Percentiles rank a stretch among this genome's conserved stretches.
Evolutionary conservation across 2,888 invertebrate genomes (phyloP).

Genomic region (Eulithis testata): DNA sequence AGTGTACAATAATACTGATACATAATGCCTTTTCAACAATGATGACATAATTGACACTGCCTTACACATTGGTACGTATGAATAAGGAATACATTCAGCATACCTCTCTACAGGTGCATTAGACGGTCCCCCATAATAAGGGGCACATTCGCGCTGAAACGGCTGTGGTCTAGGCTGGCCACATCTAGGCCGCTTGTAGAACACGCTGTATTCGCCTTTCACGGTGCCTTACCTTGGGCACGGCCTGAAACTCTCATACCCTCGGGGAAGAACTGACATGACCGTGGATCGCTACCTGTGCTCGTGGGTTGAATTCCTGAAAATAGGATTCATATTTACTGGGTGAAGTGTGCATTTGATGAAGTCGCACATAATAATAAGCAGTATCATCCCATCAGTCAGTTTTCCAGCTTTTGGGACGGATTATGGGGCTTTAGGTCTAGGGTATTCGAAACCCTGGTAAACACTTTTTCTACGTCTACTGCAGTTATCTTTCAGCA

Average conservation of each 20-base stretch:
- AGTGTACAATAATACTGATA: too few species aligned
- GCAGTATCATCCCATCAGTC: too few species aligned
- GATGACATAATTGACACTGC: too few species aligned
- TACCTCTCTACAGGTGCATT: slow-evolving; percentile 69
- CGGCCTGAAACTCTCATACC: slow-evolving; percentile 62
- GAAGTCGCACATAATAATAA: too few species aligned
- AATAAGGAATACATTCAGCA: too few species aligned
- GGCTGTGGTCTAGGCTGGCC: slow-evolving; percentile 77
- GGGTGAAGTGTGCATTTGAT: too few species aligned
- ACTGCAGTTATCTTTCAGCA: neutral
- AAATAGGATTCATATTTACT: neutral
- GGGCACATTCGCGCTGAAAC: slow-evolving; percentile 60
- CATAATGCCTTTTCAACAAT: too few species aligned
- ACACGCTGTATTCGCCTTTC: slow-evolving; percentile 69
- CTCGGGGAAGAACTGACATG: slow-evolving; percentile 59
- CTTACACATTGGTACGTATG: too few species aligned
- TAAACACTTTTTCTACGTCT: neutral
- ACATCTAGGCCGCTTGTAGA: slow-evolving; percentile 71
- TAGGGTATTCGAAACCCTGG: too few species aligned
- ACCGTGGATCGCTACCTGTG: slow-evolving; percentile 23
- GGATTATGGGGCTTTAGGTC: too few species aligned
- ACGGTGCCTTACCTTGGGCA: slow-evolving; percentile 68
- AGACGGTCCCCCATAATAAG: slow-evolving; percentile 61
- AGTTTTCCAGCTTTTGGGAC: too few species aligned
- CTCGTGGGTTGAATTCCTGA: slow-evolving; percentile 24